Base-by-base conservation (phyloP, 1,140 invertebrate genomes). In the Drosophila seguyi region DNA sequence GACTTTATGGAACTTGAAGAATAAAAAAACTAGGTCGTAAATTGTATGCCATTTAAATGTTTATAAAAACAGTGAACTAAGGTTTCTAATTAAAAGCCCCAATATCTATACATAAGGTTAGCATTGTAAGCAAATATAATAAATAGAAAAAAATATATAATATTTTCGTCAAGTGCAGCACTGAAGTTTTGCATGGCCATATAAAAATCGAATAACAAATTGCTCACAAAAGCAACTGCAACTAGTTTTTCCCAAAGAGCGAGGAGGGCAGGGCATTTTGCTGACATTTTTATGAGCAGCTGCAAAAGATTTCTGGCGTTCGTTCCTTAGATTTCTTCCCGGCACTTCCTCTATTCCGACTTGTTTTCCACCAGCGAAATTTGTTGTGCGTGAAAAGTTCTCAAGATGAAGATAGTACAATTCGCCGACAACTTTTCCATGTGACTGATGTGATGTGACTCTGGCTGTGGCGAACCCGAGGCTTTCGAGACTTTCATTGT, bases 171-270 rank as follows among this genome's bases (percentile, higher is more conserved):
- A 38, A 55, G 52, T 55, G 52, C 36, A 61, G 18, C 61, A 14
- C 68, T 67, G 62, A 88, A 90, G 71, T 87, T 88, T 81, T 78
- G 81, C 81, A 84, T 88, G 77, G 68, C 68, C 57, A 69, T 73
- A 79, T 81, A 88, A 90, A 85, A 88, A 87, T 84, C 80, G 86
- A 87, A 87, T 84, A 88, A 84, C 76, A 87, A 87, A 88, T 87
- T 72, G 76, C 61, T 60, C 65, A 79, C 80, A 84, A 83, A 62
- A 50, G 72, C 83, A 75, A 63, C 66, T 72, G 69, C 79, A 85
- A 69, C 56, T 56, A 27, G 58, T 45, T 60, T 60, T 34, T 36
- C 14, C 5, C 60, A 45, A 18, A 48, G 45, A 5, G 18, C 31
- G 22, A 42, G 18, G 34, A n/a, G 41, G 47, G 39, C 27, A 29